Conservation (phyloP, 2,797 vertebrate genomes). For the Loris lydekkerianus region DNA sequence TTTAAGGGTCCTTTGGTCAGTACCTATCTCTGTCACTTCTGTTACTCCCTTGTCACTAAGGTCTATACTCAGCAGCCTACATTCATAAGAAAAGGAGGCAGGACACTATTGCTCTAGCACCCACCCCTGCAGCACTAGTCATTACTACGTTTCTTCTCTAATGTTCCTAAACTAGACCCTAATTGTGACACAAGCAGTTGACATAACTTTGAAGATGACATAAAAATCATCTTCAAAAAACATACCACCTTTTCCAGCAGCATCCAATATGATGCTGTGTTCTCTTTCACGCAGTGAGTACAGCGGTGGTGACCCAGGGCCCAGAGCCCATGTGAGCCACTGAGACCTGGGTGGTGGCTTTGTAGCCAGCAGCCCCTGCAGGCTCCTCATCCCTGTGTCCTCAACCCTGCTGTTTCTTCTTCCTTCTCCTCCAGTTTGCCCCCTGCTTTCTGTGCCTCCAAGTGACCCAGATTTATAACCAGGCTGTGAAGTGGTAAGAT, state of each 20-base stretch:
- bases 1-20: neutral
- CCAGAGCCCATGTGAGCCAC: neutral
- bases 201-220: neutral
- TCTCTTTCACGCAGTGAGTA: neutral
- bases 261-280: neutral
- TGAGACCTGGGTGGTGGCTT: neutral
- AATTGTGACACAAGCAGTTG: neutral
- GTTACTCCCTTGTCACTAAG: neutral
- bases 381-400: neutral
- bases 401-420: neutral
- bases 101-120: neutral
- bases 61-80: neutral
- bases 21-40: neutral
- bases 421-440: neutral
- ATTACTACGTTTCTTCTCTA: neutral
- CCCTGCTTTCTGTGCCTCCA: neutral
- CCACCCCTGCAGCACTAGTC: neutral
- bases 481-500: neutral
- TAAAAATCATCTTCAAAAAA: neutral
- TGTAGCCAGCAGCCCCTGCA: neutral
- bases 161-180: neutral
- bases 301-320: neutral
- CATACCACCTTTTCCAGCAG: neutral
- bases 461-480: neutral
- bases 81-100: neutral